Percentiles rank a stretch among this genome's conserved stretches.
Evolutionary conservation across 2,888 invertebrate species (phyloP).

Genomic region (Brachyopa scutellaris): DNA sequence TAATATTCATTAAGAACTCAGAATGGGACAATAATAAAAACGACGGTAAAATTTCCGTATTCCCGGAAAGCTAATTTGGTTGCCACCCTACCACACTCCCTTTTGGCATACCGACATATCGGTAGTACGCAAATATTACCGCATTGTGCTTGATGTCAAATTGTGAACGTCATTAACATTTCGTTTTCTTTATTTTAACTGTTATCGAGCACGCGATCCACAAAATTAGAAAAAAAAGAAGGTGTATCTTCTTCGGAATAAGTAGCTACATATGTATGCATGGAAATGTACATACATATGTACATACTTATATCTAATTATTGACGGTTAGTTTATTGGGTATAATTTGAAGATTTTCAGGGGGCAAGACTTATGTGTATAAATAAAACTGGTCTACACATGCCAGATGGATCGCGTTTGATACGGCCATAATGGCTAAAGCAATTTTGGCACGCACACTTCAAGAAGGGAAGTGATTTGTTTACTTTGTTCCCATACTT

Average conservation of each 20-base stretch:
- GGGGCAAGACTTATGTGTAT: neutral
- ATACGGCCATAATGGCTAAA: neutral
- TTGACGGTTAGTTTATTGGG: slow-evolving; percentile 25
- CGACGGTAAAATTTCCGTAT: neutral
- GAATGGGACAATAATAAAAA: slow-evolving; percentile 20
- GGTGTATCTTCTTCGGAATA: slow-evolving; percentile 21
- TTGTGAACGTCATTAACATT: slow-evolving; percentile 53
- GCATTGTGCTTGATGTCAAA: slow-evolving; percentile 44
- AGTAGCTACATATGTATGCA: too few relatives aligned
- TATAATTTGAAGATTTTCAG: neutral
- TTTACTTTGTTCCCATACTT: too few relatives aligned
- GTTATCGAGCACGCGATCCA: slow-evolving; percentile 56
- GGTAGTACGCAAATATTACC: slow-evolving; percentile 38
- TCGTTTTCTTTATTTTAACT: slow-evolving; percentile 47
- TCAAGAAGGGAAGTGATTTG: neutral
- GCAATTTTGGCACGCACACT: slow-evolving; percentile 1
- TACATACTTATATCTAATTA: too few relatives aligned
- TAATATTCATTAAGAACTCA: slow-evolving; percentile 50
- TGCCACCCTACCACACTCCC: slow-evolving; percentile 14
- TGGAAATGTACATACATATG: too few relatives aligned
- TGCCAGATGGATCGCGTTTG: neutral
- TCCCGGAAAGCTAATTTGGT: slow-evolving; percentile 36
- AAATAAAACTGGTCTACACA: neutral
- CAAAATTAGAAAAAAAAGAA: slow-evolving; percentile 10
- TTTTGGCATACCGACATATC: slow-evolving; percentile 25